A percentile compares a stretch with the other conserved stretches of the same genome.
Evolutionary conservation across 2,888 invertebrate genomes (phyloP).

Genomic region (Polydesmus complanatus): DNA sequence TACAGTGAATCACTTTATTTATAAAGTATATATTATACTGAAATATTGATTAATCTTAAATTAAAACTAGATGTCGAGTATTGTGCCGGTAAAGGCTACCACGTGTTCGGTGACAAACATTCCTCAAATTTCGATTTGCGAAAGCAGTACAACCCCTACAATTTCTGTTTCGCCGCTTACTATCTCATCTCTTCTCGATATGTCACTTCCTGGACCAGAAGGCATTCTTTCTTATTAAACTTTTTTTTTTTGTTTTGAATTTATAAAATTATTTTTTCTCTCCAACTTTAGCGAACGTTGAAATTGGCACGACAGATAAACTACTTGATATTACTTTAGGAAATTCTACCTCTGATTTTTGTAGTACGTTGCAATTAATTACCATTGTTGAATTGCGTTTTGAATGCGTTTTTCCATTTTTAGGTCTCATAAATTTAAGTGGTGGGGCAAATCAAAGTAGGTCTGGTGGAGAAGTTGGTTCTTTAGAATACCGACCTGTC

Average conservation of each 20-base stretch:
- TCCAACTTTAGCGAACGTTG: constrained; percentile 16
- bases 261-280: too few species aligned
- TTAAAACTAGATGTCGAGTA: too few species aligned
- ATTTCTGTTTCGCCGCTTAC: constrained; percentile 17
- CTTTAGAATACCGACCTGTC: not conserved
- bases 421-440: not conserved
- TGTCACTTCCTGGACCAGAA: constrained; percentile 16
- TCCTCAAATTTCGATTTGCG: constrained; percentile 2
- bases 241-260: too few species aligned
- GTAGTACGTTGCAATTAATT: constrained; percentile 17
- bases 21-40: too few species aligned
- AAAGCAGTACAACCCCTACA: not conserved
- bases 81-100: not conserved
- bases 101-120: not conserved
- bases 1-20: not conserved
- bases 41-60: too few species aligned
- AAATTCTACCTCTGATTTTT: constrained; percentile 23
- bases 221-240: constrained; percentile 6
- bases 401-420: too few species aligned
- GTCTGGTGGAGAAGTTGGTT: not conserved
- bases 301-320: constrained; percentile 24
- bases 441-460: not conserved
- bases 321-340: constrained; percentile 25
- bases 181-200: constrained; percentile 19
- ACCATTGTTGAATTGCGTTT: not conserved